Conservation (phyloP, 2,888 invertebrate genomes). For the Watsonalla cultraria region DNA sequence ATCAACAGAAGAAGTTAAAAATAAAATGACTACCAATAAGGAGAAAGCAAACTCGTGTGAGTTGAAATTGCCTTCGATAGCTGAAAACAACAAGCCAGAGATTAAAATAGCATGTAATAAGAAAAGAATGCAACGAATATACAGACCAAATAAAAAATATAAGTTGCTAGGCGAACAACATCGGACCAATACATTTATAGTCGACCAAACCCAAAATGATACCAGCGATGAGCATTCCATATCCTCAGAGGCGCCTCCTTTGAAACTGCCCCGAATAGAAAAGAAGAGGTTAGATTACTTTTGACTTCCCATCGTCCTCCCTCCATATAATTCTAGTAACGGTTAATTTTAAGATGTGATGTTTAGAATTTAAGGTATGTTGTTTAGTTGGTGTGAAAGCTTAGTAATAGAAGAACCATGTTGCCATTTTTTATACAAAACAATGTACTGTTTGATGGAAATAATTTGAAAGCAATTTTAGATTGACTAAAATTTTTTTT, state of each 20-base stretch:
- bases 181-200: slow-evolving; percentile 54
- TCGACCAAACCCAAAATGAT: slow-evolving; percentile 41
- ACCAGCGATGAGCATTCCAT: slow-evolving; percentile 54
- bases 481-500: not conserved
- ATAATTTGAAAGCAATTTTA: too few species aligned
- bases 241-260: slow-evolving; percentile 57
- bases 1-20: slow-evolving; percentile 9
- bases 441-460: too few species aligned
- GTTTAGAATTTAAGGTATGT: too few species aligned
- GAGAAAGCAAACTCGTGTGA: slow-evolving; percentile 11
- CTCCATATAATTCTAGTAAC: slow-evolving; percentile 3
- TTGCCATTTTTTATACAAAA: too few species aligned
- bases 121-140: slow-evolving; percentile 44
- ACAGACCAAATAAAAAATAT: slow-evolving; percentile 46
- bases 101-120: slow-evolving; percentile 35
- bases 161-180: slow-evolving; percentile 51
- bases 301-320: slow-evolving; percentile 12
- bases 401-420: too few species aligned
- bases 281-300: slow-evolving; percentile 56
- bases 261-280: slow-evolving; percentile 68
- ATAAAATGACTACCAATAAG: slow-evolving; percentile 9
- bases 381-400: too few species aligned
- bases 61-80: slow-evolving; percentile 59
- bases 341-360: not conserved
- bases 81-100: slow-evolving; percentile 48